These are phyloP conservation scores for Arizona elegans DNA, from an alignment of 2,113 vertebrate genomes.

Conservation along the genomic window DNA sequence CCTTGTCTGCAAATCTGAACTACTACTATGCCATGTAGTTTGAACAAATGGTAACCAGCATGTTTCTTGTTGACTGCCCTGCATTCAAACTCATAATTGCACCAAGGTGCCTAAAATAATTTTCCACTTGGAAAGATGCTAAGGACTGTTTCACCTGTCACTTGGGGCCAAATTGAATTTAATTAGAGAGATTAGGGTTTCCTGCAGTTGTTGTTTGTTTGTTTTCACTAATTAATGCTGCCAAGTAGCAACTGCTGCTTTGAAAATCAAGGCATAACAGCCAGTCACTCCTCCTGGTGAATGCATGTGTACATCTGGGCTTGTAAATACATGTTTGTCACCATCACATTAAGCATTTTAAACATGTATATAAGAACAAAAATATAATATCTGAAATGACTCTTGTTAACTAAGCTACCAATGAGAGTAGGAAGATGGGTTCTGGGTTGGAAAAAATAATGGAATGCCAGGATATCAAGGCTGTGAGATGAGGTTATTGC, in stretches of 20 bases:
- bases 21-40: not conserved
- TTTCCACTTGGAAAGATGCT: not conserved
- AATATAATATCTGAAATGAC: not conserved
- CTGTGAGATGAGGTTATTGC: not conserved
- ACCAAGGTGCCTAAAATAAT: not conserved
- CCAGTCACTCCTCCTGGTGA: not conserved
- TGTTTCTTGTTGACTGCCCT: not conserved
- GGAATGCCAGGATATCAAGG: constrained; percentile 18
- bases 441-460: not conserved
- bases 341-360: not conserved
- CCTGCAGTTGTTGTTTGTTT: not conserved
- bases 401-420: not conserved
- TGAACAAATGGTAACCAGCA: not conserved
- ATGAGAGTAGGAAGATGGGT: not conserved
- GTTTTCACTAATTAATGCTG: not conserved
- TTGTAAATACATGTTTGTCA: not conserved
- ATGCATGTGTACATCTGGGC: not conserved
- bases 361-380: not conserved
- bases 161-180: not conserved
- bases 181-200: not conserved
- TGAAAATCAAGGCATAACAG: not conserved
- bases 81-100: not conserved
- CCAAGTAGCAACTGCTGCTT: not conserved
- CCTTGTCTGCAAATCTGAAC: not conserved
- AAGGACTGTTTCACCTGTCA: not conserved